phyloP scores from a whole-genome alignment of 2,888 invertebrate genomes.

The Cancer borealis region DNA sequence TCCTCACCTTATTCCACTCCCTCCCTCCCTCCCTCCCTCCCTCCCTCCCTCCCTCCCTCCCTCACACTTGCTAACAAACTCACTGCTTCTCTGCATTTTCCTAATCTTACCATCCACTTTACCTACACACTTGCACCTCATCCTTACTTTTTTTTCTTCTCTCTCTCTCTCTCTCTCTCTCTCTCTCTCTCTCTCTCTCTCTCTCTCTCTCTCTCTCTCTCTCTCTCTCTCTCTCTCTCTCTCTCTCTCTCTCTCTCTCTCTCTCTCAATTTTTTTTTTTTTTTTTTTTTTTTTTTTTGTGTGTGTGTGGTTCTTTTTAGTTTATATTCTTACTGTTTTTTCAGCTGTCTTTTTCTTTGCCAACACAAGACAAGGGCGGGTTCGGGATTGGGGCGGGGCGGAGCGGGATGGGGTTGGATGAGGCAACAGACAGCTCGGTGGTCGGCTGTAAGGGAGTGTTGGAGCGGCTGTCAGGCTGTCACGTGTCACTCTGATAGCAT shows the following conservation, averaged over 20 bases:
- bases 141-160: background rate
- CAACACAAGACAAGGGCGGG: background rate
- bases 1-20: background rate
- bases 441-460: slow-evolving; percentile 6
- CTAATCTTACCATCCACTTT: background rate
- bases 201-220: too few relatives aligned
- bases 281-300: background rate
- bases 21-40: background rate
- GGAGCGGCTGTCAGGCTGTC: slow-evolving; percentile 27
- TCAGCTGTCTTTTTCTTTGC: background rate
- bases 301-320: background rate
- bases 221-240: too few relatives aligned
- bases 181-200: background rate
- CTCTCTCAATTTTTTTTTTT: too few relatives aligned
- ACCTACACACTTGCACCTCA: background rate
- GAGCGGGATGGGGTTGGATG: background rate
- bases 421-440: slow-evolving; percentile 18
- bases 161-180: background rate
- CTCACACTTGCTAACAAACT: background rate
- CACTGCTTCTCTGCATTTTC: background rate
- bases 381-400: background rate
- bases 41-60: background rate
- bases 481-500: slow-evolving; percentile 34
- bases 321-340: background rate
- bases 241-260: too few relatives aligned